phyloP scores from a whole-genome alignment of 1,140 invertebrate genomes.

The Doryteuthis pealeii region DNA sequence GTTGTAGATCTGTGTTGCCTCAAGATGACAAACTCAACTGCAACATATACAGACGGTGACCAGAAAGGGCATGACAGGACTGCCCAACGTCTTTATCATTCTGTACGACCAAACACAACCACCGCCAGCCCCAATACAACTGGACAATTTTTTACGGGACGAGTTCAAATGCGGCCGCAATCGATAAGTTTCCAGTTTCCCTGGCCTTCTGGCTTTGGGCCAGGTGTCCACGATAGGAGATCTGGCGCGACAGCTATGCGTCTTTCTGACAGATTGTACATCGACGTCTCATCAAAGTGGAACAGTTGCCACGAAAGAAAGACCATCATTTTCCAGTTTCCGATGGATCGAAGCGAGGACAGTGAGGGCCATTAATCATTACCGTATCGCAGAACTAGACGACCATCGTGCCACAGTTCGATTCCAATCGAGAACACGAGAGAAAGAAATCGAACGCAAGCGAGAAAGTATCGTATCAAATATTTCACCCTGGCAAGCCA shows the following conservation, averaged over 20 bases:
- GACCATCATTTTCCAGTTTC: conserved; percentile 42
- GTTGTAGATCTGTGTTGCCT: too few relatives aligned
- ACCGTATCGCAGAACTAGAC: conserved; percentile 54
- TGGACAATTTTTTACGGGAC: conserved; percentile 56
- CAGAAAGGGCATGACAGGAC: conserved; percentile 56
- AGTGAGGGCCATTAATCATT: conserved; percentile 29
- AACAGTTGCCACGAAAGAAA: conserved; percentile 48
- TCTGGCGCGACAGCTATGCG: conserved; percentile 40
- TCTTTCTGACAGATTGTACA: conserved; percentile 58
- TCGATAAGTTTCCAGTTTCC: conserved; percentile 51
- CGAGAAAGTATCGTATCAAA: conserved; percentile 24
- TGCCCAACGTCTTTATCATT: conserved; percentile 55
- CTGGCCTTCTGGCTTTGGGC: conserved; percentile 34
- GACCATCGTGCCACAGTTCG: conserved; percentile 55
- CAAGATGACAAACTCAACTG: conserved; percentile 7
- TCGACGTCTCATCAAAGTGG: conserved; percentile 60
- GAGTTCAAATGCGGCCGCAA: conserved; percentile 59
- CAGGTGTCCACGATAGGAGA: conserved; percentile 27
- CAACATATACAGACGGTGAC: conserved; percentile 58
- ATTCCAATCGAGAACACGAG: conserved; percentile 43
- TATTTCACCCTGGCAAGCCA: background rate
- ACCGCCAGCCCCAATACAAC: conserved; percentile 37
- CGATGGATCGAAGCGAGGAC: conserved; percentile 29
- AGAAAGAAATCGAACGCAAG: conserved; percentile 49
- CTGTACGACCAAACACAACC: conserved; percentile 45